Conservation (phyloP, 2,797 vertebrate species). For the Lacerta bilineata region DNA sequence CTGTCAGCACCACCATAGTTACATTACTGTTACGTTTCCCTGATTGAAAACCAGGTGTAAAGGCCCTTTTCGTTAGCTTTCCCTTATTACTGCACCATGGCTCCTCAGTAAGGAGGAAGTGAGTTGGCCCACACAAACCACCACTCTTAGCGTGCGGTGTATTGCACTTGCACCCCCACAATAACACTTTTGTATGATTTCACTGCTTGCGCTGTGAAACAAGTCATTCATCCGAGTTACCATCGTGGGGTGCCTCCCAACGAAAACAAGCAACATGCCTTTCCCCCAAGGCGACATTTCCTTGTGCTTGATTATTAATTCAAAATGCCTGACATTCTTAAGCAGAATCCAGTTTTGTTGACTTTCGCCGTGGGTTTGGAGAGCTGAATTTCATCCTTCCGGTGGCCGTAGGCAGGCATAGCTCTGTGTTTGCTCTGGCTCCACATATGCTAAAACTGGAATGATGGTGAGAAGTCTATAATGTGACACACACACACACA, state of each 20-base stretch:
- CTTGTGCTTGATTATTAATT: not conserved
- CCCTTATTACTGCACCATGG: not conserved
- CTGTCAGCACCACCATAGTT: not conserved
- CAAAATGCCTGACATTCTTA: slow-evolving; percentile 4
- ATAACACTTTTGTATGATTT: slow-evolving; percentile 7
- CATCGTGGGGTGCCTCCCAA: not conserved
- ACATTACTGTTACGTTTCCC: not conserved
- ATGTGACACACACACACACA: not conserved
- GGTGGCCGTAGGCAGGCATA: not conserved
- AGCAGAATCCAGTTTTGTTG: slow-evolving; percentile 47
- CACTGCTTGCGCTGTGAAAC: not conserved
- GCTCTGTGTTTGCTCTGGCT: not conserved
- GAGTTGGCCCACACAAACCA: not conserved
- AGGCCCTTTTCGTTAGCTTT: not conserved
- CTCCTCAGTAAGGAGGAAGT: not conserved
- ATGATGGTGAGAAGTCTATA: not conserved
- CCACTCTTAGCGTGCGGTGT: not conserved
- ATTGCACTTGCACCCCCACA: not conserved
- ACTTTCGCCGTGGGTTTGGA: not conserved
- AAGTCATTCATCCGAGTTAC: not conserved
- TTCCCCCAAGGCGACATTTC: not conserved
- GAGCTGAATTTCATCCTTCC: not conserved
- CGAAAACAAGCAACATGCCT: not conserved
- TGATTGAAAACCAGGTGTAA: not conserved
- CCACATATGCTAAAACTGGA: not conserved